Base-by-base conservation (phyloP, 2,888 invertebrate genomes). In the Sisyra terminalis region DNA sequence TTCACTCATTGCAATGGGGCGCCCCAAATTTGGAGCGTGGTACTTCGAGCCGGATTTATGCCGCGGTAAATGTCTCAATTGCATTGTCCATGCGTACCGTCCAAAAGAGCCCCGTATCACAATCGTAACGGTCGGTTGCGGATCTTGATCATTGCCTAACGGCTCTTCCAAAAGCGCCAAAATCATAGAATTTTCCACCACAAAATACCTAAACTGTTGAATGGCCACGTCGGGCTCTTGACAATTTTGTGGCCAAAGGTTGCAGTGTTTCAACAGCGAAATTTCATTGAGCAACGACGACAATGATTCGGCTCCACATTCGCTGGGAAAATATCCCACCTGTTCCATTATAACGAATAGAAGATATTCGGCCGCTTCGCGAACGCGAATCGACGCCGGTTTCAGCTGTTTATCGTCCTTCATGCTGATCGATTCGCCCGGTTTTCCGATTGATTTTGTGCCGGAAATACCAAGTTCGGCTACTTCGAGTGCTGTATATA, bases 391-490 rank as follows among this genome's bases (percentile, higher is more conserved):
- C 0, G 97, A 97, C 1, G 92, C 96, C 0, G 98, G 96, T 57
- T 94, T 96, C 46, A 93, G 60, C 61, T 92, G 89, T 57, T 97
- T 97, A 50, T 93, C 90, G 50, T 92, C 90, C 59, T 96, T 96
- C 75, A 88, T 83, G 61, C 86, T 86, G 0, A 89, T 76, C 9
- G 81, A 76, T 55, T 93, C 93, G 6, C 88, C 87, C 0, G 84
- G 83, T 62, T 92, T 90, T 47, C 80, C 80, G 38, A 78, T 69
- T 44, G 84, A 84, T 65, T 94, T 96, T 6, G 88, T 80, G 11
- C 98, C 98, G 0, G 96, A 94, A 44, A 98, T 89, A 43, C 98
- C 98, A 17, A 97, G 72, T 61, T 98, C 97, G 2, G 96, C 89
- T 1, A 96, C 94, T 65, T 98, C 96, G 47, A 97, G 71, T 42